A percentile compares a stretch with the other conserved stretches of the same genome.
These are phyloP conservation scores for Trachemys scripta DNA, from an alignment of 2,113 vertebrate species.

Conservation along the genomic window DNA sequence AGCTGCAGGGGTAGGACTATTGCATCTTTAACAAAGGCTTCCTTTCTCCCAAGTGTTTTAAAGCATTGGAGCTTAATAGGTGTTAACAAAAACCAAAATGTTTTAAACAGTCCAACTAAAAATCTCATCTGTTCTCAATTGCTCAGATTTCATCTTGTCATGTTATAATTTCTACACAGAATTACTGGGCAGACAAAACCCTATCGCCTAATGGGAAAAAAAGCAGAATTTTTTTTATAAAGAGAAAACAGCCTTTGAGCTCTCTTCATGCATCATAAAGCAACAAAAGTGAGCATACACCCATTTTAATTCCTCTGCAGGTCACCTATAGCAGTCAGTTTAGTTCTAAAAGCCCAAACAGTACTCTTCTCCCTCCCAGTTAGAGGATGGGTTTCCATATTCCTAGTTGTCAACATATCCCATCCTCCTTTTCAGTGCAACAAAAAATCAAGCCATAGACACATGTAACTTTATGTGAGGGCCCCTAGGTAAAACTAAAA, in stretches of 20 bases:
- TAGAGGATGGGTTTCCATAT: background rate
- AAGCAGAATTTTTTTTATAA: background rate
- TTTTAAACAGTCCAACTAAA: background rate
- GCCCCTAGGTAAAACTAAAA: background rate
- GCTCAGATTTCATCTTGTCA: slow-evolving; percentile 6
- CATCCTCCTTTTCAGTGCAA: background rate
- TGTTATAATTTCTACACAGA: background rate
- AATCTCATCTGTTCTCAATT: background rate
- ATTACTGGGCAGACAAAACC: slow-evolving; percentile 19
- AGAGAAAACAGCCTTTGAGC: background rate
- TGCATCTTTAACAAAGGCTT: background rate
- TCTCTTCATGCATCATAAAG: accelerated
- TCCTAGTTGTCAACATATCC: background rate
- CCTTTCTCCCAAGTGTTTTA: background rate
- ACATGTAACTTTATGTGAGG: background rate
- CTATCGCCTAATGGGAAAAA: background rate
- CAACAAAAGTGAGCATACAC: background rate
- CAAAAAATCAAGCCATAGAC: background rate
- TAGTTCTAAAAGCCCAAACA: background rate
- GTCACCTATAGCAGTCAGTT: background rate
- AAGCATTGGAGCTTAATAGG: background rate
- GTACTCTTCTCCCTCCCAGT: background rate
- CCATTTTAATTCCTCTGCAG: background rate
- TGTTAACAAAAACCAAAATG: background rate
- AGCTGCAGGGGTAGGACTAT: background rate